Conservation (phyloP, 2,797 vertebrate genomes). For the Nannoperca obscura region DNA sequence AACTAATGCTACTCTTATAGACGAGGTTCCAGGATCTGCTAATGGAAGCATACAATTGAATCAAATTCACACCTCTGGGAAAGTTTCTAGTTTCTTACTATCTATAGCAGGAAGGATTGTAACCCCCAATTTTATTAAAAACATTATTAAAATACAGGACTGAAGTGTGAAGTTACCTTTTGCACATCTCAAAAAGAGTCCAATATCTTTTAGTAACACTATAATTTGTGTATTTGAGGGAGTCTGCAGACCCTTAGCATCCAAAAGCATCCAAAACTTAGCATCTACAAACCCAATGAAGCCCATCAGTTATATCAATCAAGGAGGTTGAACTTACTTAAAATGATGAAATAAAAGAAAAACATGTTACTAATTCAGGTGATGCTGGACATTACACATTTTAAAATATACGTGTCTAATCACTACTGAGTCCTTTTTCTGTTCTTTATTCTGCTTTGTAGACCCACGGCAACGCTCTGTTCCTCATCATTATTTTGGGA, state of each 20-base stretch:
- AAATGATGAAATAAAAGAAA: background rate
- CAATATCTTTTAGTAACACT: background rate
- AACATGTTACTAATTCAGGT: background rate
- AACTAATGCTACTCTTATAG: background rate
- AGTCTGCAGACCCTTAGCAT: background rate
- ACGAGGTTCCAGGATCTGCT: background rate
- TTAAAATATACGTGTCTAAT: background rate
- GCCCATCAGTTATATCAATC: background rate
- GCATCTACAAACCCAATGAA: background rate
- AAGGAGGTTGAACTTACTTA: background rate
- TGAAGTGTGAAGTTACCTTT: background rate
- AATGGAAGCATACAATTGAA: background rate
- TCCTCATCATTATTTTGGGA: slow-evolving; percentile 85
- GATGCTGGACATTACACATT: background rate
- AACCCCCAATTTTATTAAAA: background rate
- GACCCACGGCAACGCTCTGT: slow-evolving; percentile 77
- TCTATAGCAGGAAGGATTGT: background rate
- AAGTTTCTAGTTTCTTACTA: background rate
- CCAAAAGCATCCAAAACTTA: background rate
- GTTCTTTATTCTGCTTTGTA: slow-evolving; percentile 41
- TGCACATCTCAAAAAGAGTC: background rate
- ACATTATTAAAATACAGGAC: background rate
- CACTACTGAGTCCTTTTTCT: background rate
- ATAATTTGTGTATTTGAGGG: background rate
- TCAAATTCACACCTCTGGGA: background rate